Conservation (phyloP, 37 sponge, comb jelly and placozoan species). For the Beroe ovata region DNA sequence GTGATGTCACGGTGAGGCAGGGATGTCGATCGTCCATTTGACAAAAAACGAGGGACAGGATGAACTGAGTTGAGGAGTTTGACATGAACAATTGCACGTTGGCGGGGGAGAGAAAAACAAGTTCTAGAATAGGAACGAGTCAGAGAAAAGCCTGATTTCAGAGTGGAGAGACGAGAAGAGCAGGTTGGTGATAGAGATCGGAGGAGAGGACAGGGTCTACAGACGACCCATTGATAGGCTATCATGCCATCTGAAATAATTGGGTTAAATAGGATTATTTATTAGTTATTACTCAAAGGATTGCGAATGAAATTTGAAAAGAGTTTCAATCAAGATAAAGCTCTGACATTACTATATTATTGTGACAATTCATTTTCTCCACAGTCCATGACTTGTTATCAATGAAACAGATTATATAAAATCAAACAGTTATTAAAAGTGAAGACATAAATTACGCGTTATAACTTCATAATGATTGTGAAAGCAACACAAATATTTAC, state of each 20-base stretch:
- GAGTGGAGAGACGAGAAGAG: not conserved
- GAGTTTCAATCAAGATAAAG: too few relatives aligned
- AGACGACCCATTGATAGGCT: not conserved
- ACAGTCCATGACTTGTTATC: too few relatives aligned
- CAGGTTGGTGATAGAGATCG: not conserved
- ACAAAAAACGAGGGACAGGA: not conserved
- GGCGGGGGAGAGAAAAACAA: not conserved
- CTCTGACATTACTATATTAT: too few relatives aligned
- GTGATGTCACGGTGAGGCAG: constrained; percentile 22
- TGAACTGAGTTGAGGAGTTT: not conserved
- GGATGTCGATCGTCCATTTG: not conserved
- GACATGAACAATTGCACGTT: too few relatives aligned
- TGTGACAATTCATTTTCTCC: too few relatives aligned
- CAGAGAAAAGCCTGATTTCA: not conserved
- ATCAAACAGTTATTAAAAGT: not conserved
- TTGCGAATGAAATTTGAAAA: too few relatives aligned
- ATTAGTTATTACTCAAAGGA: too few relatives aligned
- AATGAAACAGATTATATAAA: too few relatives aligned
- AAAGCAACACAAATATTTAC: not conserved
- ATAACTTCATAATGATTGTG: not conserved
- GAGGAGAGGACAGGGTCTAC: not conserved
- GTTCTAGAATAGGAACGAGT: not conserved
- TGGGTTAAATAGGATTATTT: too few relatives aligned
- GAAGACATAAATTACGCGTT: not conserved
- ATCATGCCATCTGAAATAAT: not conserved